Base-by-base conservation (phyloP, 2,888 invertebrate species). In the Tinea semifulvella region DNA sequence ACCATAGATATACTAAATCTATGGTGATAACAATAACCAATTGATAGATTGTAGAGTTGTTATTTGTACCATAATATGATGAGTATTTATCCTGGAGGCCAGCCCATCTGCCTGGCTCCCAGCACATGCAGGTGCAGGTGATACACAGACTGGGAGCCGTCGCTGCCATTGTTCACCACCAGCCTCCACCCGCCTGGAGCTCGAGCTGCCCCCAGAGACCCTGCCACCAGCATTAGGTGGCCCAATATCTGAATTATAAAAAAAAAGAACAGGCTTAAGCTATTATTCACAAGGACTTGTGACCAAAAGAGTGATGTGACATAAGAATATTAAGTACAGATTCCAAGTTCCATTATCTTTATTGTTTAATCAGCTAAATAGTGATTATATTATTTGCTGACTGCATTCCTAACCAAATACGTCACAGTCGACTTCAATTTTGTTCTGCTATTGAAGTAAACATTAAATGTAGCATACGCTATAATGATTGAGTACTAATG, bases 141-240 rank as follows among this genome's bases (percentile, higher is more conserved):
- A 68, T 88, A 91, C 2, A 94, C 92, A 4, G 88, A 88, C 64
- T 94, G 94, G n/a, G 88, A 88, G 0, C 92, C 94, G 52, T 92
- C 83, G 1, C 77, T 65, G 0, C 94, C 93, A 64, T 92, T 90
- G 75, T 94, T 94, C 42, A 94, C 85, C 2, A 92, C 88, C 6
- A 92, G 60, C 5, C 92, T 73, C 74, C 88, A 92, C 19, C 92
- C 92, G 5, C 86, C 83, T 0, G 85, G 85, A 1, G 87, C 75
- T 4, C 84, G 76, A 51, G 84, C 72, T 14, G 84, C 71, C 0
- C 88, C 91, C 35, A 91, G 75, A 7, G 84, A 79, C 10, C 84
- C 84, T 0, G 91, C 91, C 10, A 87, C 85, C 42, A 88, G 57
- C 65, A 92, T 66, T 44, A 92, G 64, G 61, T 90, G 90, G 0